A percentile compares a stretch with the other conserved stretches of the same genome.
phyloP scores from a whole-genome alignment of 2,888 invertebrate genomes.

The Euzophera pinguis region DNA sequence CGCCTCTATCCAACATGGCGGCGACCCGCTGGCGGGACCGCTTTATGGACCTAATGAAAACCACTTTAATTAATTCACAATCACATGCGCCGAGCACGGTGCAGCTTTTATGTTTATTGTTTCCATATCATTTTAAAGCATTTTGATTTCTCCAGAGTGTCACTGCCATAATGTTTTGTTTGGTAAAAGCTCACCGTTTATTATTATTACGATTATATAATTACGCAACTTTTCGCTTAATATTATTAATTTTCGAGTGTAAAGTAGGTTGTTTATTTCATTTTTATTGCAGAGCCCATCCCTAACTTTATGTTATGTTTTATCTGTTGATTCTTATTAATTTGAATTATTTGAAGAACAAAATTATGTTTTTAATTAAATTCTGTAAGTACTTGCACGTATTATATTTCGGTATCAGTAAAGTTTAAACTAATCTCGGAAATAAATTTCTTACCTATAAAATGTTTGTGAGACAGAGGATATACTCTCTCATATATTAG shows the following conservation, averaged over 20 bases:
- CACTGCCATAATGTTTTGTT: slow-evolving; percentile 62
- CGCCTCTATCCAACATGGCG: slow-evolving; percentile 20
- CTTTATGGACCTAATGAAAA: slow-evolving; percentile 73
- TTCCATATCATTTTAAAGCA: slow-evolving; percentile 74
- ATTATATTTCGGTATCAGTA: no score
- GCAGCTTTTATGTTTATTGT: slow-evolving; percentile 76
- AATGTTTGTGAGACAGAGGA: no score
- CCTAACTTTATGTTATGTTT: not conserved
- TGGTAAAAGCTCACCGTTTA: slow-evolving; percentile 46
- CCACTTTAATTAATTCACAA: slow-evolving; percentile 79
- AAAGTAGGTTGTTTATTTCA: slow-evolving; percentile 10
- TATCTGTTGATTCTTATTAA: no score
- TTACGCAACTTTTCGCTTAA: slow-evolving; percentile 63
- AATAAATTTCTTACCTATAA: no score
- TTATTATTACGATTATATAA: slow-evolving; percentile 51
- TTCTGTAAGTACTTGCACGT: no score
- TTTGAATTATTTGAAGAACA: no score
- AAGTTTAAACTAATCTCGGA: no score
- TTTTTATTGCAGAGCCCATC: not conserved
- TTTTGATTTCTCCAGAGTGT: slow-evolving; percentile 78
- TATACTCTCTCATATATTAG: no score
- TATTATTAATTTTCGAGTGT: slow-evolving; percentile 44
- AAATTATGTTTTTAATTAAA: no score
- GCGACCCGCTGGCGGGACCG: slow-evolving; percentile 35
- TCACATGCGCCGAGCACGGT: slow-evolving; percentile 62